These are phyloP conservation scores for Tragelaphus scriptus DNA, from an alignment of 2,113 vertebrate genomes.

Conservation along the genomic window DNA sequence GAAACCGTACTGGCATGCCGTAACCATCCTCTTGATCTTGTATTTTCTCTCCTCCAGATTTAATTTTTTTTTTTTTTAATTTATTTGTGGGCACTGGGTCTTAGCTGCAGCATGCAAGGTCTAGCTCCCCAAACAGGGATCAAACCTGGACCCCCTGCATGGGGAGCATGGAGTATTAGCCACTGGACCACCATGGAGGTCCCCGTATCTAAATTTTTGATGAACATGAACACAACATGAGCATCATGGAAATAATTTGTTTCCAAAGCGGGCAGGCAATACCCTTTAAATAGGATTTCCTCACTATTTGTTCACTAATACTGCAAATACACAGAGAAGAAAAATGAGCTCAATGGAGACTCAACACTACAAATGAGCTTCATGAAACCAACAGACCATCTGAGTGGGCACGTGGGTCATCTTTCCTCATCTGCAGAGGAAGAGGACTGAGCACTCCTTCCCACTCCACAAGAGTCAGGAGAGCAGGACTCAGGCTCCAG, in stretches of 20 bases:
- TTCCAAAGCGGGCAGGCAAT: background rate
- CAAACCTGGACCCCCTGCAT: fast-evolving
- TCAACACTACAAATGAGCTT: background rate
- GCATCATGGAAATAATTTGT: background rate
- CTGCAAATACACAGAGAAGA: background rate
- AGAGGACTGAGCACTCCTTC: background rate
- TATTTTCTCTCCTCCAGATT: background rate
- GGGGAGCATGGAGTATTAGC: background rate
- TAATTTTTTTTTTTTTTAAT: background rate
- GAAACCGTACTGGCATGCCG: background rate
- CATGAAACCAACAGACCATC: background rate
- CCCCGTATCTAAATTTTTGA: background rate
- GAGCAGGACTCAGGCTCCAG: background rate
- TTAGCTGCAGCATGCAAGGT: background rate
- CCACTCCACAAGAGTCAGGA: background rate
- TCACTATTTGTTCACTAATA: background rate
- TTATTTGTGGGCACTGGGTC: background rate
- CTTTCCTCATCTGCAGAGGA: background rate
- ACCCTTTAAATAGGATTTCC: background rate
- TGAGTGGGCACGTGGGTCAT: fast-evolving
- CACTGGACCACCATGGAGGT: background rate
- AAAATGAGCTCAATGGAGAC: background rate
- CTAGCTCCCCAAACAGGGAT: background rate
- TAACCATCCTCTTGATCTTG: slow-evolving; percentile 8
- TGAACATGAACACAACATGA: background rate